Conservation (phyloP, 2,113 vertebrate species). For the Talpa occidentalis region DNA sequence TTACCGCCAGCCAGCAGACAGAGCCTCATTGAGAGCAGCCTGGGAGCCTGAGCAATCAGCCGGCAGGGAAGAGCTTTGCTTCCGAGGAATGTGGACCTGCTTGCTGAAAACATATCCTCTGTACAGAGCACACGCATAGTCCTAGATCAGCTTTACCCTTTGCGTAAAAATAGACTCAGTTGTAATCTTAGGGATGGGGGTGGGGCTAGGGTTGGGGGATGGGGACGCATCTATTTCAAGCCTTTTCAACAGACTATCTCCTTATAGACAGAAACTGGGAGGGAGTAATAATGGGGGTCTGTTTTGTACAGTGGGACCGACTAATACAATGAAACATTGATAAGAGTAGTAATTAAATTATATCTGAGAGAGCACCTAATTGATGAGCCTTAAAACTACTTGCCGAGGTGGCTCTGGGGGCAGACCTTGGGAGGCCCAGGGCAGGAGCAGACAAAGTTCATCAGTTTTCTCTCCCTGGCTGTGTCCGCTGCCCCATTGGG, state of each 20-base stretch:
- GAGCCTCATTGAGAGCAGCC: constrained; percentile 82
- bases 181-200: constrained; percentile 77
- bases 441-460: constrained; percentile 15
- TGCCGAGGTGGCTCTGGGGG: constrained; percentile 52
- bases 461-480: constrained; percentile 18
- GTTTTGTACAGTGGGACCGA: constrained; percentile 77
- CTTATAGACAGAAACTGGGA: constrained; percentile 76
- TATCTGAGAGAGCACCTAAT: constrained; percentile 75
- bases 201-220: neutral
- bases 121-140: constrained; percentile 82
- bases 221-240: constrained; percentile 82
- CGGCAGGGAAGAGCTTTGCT: constrained; percentile 83
- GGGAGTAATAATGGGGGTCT: constrained; percentile 80
- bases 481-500: neutral
- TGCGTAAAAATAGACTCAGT: constrained; percentile 85
- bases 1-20: constrained; percentile 77
- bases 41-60: constrained; percentile 82
- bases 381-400: constrained; percentile 77
- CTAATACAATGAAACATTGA: constrained; percentile 75
- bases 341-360: constrained; percentile 77
- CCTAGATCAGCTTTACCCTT: constrained; percentile 85
- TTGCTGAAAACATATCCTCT: constrained; percentile 85
- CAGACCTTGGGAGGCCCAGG: constrained; percentile 34
- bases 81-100: constrained; percentile 83
- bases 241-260: constrained; percentile 78